These are phyloP conservation scores for Nerophis ophidion DNA, from an alignment of 2,113 vertebrate genomes.

Conservation along the genomic window DNA sequence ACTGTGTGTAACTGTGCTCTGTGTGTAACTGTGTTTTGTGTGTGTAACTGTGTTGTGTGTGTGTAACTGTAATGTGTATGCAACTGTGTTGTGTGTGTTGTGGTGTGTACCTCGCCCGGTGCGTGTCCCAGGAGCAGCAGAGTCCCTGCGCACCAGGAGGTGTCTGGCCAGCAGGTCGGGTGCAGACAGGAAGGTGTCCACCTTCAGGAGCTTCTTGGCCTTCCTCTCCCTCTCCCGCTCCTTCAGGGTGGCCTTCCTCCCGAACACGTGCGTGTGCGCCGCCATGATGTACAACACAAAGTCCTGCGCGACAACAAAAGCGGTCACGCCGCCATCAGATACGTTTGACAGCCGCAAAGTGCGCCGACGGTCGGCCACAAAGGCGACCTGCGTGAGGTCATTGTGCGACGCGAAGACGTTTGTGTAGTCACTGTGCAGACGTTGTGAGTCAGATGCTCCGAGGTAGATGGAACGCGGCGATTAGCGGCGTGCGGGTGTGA, in stretches of 20 bases:
- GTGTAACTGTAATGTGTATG: too few relatives aligned
- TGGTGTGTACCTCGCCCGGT: constrained; percentile 62
- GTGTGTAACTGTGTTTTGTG: too few relatives aligned
- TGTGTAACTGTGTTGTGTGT: too few relatives aligned
- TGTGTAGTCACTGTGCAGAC: constrained; percentile 24
- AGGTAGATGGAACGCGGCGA: constrained; percentile 71
- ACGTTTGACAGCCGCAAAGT: constrained; percentile 62
- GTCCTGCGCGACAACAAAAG: constrained; percentile 69
- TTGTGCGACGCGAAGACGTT: constrained; percentile 38
- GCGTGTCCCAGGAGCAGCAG: constrained; percentile 60
- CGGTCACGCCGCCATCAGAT: constrained; percentile 38
- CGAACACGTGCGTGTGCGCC: constrained; percentile 83
- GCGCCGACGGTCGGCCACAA: constrained; percentile 72
- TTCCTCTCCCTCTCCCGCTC: constrained; percentile 75
- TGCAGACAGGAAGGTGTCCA: constrained; percentile 85
- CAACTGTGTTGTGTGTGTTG: too few relatives aligned
- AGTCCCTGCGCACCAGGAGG: constrained; percentile 77
- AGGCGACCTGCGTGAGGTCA: constrained; percentile 70
- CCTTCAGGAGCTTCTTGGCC: constrained; percentile 72
- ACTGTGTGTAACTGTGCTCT: too few relatives aligned
- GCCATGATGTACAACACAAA: constrained; percentile 91
- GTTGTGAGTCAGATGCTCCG: constrained; percentile 66
- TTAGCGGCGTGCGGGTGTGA: constrained; percentile 73
- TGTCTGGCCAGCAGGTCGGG: constrained; percentile 85
- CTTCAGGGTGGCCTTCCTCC: constrained; percentile 74